Conservation (phyloP, 2,888 invertebrate species). For the Diloba caeruleocephala region DNA sequence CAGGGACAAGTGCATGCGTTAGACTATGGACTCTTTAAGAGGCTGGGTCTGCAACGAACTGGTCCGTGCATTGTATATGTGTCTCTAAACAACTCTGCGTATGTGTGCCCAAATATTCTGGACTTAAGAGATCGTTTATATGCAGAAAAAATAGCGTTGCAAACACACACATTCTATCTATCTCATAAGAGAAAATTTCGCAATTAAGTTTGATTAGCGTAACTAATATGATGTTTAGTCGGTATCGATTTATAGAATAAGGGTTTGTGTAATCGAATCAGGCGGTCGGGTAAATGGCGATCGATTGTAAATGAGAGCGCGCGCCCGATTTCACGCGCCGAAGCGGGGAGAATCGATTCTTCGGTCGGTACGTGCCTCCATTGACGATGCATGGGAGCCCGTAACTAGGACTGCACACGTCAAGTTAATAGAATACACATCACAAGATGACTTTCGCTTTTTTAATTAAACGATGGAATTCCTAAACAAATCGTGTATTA, state of each 20-base stretch:
- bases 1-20: no score
- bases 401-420: conserved; percentile 53
- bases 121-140: neutral
- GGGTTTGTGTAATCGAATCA: conserved; percentile 77
- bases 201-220: conserved; percentile 38
- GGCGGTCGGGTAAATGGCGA: conserved; percentile 71
- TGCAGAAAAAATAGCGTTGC: neutral
- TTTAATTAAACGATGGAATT: conserved; percentile 35
- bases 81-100: no score
- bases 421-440: conserved; percentile 37
- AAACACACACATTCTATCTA: neutral
- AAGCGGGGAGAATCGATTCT: conserved; percentile 82
- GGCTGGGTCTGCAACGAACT: no score
- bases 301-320: conserved; percentile 77
- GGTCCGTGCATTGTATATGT: no score
- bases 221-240: conserved; percentile 43
- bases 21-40: no score
- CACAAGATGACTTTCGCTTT: conserved; percentile 30
- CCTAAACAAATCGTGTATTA: conserved; percentile 19
- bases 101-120: no score
- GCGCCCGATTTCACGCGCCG: conserved; percentile 84
- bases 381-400: conserved; percentile 65
- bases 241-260: conserved; percentile 64
- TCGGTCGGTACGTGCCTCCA: conserved; percentile 68
- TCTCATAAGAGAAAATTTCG: conserved; percentile 12